Conservation (phyloP, 2,888 invertebrate genomes). For the Tiliacea citrago region DNA sequence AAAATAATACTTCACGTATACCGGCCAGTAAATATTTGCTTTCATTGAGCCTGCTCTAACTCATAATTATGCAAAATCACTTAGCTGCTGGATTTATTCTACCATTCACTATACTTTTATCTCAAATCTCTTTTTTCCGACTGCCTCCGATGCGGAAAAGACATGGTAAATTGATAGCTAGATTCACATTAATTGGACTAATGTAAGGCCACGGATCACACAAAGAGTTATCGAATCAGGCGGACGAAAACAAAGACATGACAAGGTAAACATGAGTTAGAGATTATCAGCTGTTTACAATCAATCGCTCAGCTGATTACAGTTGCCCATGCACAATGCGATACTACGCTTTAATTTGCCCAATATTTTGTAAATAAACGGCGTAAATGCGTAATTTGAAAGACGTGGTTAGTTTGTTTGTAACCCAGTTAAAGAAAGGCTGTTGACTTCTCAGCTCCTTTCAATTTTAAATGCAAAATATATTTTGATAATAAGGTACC, state of each 20-base stretch:
- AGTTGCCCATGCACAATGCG: background rate
- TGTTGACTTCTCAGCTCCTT: background rate
- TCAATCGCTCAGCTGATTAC: slow-evolving; percentile 20
- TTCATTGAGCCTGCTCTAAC: background rate
- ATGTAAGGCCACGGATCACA: slow-evolving; percentile 23
- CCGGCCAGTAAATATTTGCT: background rate
- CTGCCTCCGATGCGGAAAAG: background rate
- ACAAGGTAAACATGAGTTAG: slow-evolving; percentile 22
- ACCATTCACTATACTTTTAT: background rate
- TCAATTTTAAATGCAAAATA: background rate
- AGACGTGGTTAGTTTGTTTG: background rate
- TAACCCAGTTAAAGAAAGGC: background rate
- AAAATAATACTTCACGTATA: no score
- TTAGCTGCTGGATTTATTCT: background rate
- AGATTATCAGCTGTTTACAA: slow-evolving; percentile 33
- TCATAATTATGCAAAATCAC: background rate
- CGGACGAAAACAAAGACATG: slow-evolving; percentile 32
- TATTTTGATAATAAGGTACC: background rate
- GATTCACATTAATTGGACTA: background rate
- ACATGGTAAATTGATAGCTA: background rate
- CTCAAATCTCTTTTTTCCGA: background rate
- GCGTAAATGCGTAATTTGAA: slow-evolving; percentile 1
- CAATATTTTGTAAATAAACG: slow-evolving; percentile 5
- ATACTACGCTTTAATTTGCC: background rate
- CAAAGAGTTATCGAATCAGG: slow-evolving; percentile 26